Conservation (phyloP, 1,140 invertebrate species). For the Helicorthomorpha holstii region DNA sequence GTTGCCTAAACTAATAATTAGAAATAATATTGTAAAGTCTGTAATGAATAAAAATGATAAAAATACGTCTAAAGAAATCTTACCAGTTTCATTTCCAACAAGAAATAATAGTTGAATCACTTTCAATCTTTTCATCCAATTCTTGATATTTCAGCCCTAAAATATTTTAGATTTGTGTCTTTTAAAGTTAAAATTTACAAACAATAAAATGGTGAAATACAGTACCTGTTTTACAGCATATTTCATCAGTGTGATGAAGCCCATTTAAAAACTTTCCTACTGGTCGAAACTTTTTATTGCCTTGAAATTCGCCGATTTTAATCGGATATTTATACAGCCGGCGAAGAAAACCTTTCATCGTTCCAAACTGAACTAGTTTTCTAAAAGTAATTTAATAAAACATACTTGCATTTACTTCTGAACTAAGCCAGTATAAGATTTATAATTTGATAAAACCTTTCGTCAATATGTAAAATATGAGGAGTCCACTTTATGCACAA, state of each 20-base stretch:
- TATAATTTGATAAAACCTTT: slow-evolving; percentile 13
- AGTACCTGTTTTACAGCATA: slow-evolving; percentile 58
- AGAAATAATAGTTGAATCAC: slow-evolving; percentile 62
- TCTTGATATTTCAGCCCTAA: slow-evolving; percentile 50
- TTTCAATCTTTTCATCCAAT: slow-evolving; percentile 69
- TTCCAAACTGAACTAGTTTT: slow-evolving; percentile 77
- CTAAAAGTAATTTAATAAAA: slow-evolving; percentile 18
- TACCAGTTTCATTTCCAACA: slow-evolving; percentile 54
- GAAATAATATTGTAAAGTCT: too few species aligned
- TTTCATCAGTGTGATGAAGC: slow-evolving; percentile 62
- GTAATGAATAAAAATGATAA: too few species aligned
- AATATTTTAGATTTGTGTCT: slow-evolving; percentile 5
- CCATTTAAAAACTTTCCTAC: slow-evolving; percentile 60
- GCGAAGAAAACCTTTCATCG: slow-evolving; percentile 67
- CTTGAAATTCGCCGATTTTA: slow-evolving; percentile 9
- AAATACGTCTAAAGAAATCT: too few species aligned
- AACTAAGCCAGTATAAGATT: slow-evolving; percentile 46
- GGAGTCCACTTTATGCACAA: slow-evolving; percentile 65
- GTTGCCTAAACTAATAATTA: too few species aligned
- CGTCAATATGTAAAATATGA: slow-evolving; percentile 38
- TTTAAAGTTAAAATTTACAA: neutral
- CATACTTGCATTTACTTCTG: too few species aligned
- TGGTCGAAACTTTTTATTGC: slow-evolving; percentile 3
- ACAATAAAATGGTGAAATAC: slow-evolving; percentile 1
- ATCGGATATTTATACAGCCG: slow-evolving; percentile 52